Conservation (phyloP, 2,888 invertebrate genomes). For the Oxyteleia sp. region DNA sequence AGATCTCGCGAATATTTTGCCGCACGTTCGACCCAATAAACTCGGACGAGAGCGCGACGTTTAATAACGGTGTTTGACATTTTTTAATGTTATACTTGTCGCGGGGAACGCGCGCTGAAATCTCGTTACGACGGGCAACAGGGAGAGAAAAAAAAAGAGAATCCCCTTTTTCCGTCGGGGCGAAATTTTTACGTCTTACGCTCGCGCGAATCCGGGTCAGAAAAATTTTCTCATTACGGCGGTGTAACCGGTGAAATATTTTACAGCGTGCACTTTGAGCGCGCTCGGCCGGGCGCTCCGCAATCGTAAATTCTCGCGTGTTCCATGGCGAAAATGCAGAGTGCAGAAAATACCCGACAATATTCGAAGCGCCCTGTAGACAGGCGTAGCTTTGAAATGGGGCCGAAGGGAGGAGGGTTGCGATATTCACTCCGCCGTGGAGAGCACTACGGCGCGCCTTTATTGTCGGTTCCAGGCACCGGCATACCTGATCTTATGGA, state of each 20-base stretch:
- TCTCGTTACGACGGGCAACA: constrained; percentile 35
- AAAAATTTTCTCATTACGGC: constrained; percentile 68
- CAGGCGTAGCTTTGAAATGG: constrained; percentile 77
- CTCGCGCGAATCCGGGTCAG: constrained; percentile 63
- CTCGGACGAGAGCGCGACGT: constrained; percentile 1
- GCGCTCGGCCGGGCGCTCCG: constrained; percentile 45
- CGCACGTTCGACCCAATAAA: constrained; percentile 16
- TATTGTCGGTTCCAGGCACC: constrained; percentile 85
- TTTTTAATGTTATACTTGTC: constrained; percentile 45
- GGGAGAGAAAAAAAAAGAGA: no score
- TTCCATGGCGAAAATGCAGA: constrained; percentile 70
- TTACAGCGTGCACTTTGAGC: constrained; percentile 66
- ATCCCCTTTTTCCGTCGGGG: constrained; percentile 18
- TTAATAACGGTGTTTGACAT: constrained; percentile 26
- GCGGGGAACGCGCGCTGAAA: constrained; percentile 15
- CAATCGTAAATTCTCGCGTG: constrained; percentile 72
- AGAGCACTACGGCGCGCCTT: constrained; percentile 82
- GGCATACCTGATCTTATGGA: constrained; percentile 86
- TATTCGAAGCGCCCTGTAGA: constrained; percentile 73
- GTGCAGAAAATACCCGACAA: constrained; percentile 73
- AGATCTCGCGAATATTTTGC: background rate
- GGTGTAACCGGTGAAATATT: constrained; percentile 64
- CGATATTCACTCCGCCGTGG: constrained; percentile 68
- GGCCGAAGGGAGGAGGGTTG: constrained; percentile 71
- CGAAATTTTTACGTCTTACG: constrained; percentile 47